Percentiles rank a stretch among this genome's conserved stretches.
Evolutionary conservation across 2,113 vertebrate species (phyloP).

Genomic region (Sylvia atricapilla): DNA sequence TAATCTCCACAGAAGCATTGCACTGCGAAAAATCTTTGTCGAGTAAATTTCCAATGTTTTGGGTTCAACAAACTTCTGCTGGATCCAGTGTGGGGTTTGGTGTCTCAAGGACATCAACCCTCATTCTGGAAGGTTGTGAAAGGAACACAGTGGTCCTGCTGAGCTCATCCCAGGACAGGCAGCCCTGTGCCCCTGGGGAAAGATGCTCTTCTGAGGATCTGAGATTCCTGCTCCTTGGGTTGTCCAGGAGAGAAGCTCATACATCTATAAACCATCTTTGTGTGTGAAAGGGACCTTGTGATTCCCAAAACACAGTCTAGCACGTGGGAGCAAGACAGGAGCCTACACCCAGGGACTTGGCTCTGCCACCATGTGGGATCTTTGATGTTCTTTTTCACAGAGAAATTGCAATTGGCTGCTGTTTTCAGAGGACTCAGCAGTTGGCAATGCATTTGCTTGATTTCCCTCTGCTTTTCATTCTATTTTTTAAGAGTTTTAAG

Average conservation of each 20-base stretch:
- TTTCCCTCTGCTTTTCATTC: background rate
- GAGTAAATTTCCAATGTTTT: background rate
- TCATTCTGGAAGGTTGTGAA: fast-evolving
- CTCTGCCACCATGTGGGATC: background rate
- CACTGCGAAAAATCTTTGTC: background rate
- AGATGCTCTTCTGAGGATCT: background rate
- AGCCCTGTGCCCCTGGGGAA: background rate
- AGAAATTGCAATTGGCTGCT: background rate
- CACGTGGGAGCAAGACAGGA: fast-evolving
- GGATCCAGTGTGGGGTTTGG: fast-evolving
- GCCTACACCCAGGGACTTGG: background rate
- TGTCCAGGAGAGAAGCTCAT: background rate
- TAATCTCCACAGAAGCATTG: background rate
- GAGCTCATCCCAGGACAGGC: background rate
- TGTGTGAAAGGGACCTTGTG: background rate
- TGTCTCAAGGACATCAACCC: background rate
- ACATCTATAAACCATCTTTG: background rate
- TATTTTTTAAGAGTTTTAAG: background rate
- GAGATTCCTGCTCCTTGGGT: background rate
- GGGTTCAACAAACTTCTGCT: background rate
- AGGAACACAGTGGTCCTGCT: background rate
- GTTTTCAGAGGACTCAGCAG: background rate
- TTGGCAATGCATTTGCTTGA: background rate
- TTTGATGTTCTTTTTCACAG: background rate
- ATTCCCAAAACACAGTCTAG: background rate